Evolutionary conservation across 2,888 invertebrate genomes (phyloP).

Genomic region (Neocrepidodera transversa): DNA sequence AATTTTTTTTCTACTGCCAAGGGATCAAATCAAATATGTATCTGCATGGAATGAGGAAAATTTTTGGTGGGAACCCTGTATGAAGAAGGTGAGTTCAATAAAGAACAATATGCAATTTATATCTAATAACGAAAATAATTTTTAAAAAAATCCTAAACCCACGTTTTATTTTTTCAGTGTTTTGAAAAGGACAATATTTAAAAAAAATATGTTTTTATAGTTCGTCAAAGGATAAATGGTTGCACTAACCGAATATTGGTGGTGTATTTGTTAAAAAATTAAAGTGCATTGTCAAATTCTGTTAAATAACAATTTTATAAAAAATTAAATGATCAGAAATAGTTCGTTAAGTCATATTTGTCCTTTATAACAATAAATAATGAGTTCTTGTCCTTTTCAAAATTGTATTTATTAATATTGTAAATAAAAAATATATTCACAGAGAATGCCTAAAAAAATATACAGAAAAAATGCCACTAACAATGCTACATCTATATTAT

Average conservation of each 20-base stretch:
- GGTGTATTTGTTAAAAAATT: too few species aligned
- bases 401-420: conserved; percentile 17
- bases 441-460: conserved; percentile 15
- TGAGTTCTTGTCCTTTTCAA: conserved; percentile 14
- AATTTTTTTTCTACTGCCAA: conserved; percentile 31
- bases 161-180: conserved; percentile 14
- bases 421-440: conserved; percentile 20
- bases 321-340: too few species aligned
- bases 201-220: too few species aligned
- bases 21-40: conserved; percentile 34
- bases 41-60: conserved; percentile 34
- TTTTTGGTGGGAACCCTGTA: conserved; percentile 37
- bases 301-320: too few species aligned
- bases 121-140: conserved; percentile 1
- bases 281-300: too few species aligned
- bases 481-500: too few species aligned
- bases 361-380: too few species aligned
- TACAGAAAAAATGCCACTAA: conserved; percentile 1
- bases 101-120: conserved; percentile 31
- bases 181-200: conserved; percentile 19
- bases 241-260: too few species aligned
- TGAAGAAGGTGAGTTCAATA: conserved; percentile 31
- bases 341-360: too few species aligned
- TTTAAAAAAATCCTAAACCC: background rate
- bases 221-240: too few species aligned